Base-by-base conservation (phyloP, 2,888 invertebrate species). In the Lacanobia oleracea region DNA sequence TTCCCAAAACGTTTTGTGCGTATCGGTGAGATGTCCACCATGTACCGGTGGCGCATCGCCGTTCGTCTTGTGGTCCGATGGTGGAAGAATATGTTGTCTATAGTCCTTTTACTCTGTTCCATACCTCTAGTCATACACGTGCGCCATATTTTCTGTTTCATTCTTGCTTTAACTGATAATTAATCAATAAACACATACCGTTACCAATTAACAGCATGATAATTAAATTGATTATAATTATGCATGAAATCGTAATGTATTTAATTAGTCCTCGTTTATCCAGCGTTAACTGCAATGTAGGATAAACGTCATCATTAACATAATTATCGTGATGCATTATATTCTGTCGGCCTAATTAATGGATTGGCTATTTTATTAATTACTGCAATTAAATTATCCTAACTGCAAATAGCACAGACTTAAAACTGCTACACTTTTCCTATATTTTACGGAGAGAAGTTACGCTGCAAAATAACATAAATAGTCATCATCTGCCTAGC, bases 261-360 rank as follows among this genome's bases (percentile, higher is more conserved):
- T 80, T 67, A 65, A 75, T 65, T 75, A 23, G 23, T 33, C 9
- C 57, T 14, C 63, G 48, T 67, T 59, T 54, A 59, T 59, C 23
- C 43, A 53, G 21, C 37, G 43, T 64, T 72, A 60, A 72, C 43
- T 71, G 59, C 45, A 21, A 56, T 48, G 56, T 23, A 43, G 12
- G 23, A 27, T 59, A 57, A 62, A 62, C 50, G 14, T 45, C 40
- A 43, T 53, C 21, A 79, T 62, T 62, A 65, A 48, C 33, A 18
- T 63, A 53, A 79, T 75, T 61, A 56, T 33, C 43, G 10, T 16
- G 27, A 62, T 80, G 14, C 18, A 45, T 56, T 53, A 54, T 33
- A 27, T 50, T 69, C 33, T 53, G 8, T 9, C 5, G 45, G n/a
- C 3, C 27, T 33, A 51, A 61, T 56, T 33, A 60, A 61, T 67